phyloP scores from a whole-genome alignment of 1,140 invertebrate species.

The Saccostrea echinata region DNA sequence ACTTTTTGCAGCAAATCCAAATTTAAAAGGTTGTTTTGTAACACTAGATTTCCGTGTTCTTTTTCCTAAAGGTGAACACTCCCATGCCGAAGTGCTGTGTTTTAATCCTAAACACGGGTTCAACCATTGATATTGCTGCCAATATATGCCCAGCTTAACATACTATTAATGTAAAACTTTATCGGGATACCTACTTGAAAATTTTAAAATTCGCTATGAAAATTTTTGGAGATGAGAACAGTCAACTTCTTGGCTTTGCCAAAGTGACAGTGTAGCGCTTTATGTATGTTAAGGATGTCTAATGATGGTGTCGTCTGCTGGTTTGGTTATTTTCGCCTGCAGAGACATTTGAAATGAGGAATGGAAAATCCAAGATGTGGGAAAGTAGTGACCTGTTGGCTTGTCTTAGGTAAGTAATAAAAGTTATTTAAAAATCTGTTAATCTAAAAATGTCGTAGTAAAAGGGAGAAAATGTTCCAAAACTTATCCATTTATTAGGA shows the following conservation, averaged over 20 bases:
- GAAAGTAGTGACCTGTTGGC: neutral
- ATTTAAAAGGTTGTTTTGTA: neutral
- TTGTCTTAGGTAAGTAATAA: constrained; percentile 17
- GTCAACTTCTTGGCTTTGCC: neutral
- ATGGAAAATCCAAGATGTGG: constrained; percentile 16
- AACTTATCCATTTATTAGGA: no score
- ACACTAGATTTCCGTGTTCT: neutral
- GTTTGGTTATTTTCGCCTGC: neutral
- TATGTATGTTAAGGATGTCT: neutral
- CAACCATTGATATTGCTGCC: neutral
- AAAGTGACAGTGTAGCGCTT: neutral
- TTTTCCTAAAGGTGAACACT: neutral
- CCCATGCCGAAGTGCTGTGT: neutral
- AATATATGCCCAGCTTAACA: neutral
- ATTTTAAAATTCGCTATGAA: neutral
- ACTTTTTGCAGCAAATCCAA: constrained; percentile 27
- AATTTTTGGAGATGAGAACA: neutral
- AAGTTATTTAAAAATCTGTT: no score
- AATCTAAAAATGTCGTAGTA: no score
- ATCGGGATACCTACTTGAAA: neutral
- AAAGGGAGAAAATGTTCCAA: no score
- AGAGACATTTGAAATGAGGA: neutral
- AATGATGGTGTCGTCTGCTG: neutral
- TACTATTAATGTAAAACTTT: neutral
- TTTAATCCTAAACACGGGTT: constrained; percentile 3